Conservation (phyloP, 2,113 vertebrate genomes). For the Megalops atlanticus region DNA sequence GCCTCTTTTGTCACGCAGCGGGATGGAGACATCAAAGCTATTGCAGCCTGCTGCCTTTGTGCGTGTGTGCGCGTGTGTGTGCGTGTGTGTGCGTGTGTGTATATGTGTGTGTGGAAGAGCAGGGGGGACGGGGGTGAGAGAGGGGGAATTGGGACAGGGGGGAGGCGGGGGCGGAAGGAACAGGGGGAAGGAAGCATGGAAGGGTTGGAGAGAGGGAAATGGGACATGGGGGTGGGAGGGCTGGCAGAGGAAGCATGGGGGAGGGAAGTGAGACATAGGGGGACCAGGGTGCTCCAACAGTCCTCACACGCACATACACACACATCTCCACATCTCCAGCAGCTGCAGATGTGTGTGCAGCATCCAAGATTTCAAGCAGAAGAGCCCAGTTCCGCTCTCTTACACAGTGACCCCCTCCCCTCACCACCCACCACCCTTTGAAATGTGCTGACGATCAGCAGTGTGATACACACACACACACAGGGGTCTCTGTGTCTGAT, state of each 20-base stretch:
- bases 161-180: neutral
- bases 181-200: neutral
- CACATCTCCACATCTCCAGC: no score
- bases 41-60: neutral
- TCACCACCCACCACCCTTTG: no score
- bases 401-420: no score
- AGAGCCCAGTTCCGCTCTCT: no score
- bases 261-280: neutral
- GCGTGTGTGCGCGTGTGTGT: slow-evolving; percentile 12
- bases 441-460: no score
- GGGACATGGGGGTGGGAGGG: no score
- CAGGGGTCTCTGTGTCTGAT: no score
- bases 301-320: no score
- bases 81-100: slow-evolving; percentile 19
- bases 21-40: neutral
- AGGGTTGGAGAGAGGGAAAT: neutral
- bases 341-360: no score
- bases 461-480: no score
- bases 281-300: no score
- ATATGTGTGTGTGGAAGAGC: neutral
- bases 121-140: neutral
- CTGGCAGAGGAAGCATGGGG: neutral
- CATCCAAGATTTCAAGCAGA: no score
- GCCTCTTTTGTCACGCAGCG: neutral
- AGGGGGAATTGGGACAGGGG: neutral